Evolutionary conservation across 2,888 invertebrate genomes (phyloP), one percentile per base, ranked within the genome.

Genomic region (Dryadula phaetusa): DNA sequence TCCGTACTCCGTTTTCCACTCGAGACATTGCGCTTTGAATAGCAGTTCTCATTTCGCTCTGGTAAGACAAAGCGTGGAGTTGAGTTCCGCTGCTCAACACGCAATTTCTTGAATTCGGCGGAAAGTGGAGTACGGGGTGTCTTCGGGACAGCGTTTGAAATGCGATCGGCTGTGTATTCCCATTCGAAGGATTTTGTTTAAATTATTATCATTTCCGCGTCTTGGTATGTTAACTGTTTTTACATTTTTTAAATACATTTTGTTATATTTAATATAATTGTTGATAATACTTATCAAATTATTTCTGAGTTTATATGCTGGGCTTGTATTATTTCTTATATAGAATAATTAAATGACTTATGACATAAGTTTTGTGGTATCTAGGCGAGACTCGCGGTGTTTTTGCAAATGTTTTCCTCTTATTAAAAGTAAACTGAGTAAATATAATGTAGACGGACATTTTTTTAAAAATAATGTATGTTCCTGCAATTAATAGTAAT

Each of bases 351-450:
- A 52, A 28, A 52, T 28, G 16, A 28, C n/a, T 8, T 4, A 28
- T 16, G 49, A 52, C 49, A 28, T 52, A 16, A 52, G n/a, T 28
- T 0, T 10, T 28, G 49, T 28, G n/a, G 49, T 8, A 7, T 25
- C 16, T 7, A 52, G n/a, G 10, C 28, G 28, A 10, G 28, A 16
- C n/a, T 52, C 10, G 6, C 3, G 6, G 28, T 52, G 52, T 28
- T 52, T 37, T 52, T 52, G 52, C 52, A 28, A 16, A 16, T 12
- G 20, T 52, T 52, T 52, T 32, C 52, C 28, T 52, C 28, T 16
- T 32, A 52, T 52, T 52, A 16, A 28, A 32, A 52, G 49, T 52
- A 32, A 52, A 32, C 18, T 52, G 12, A 10, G 4, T 32, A 52
- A 16, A 5, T 32, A 28, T 52, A 32, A 32, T 32, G 16, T 52